These are phyloP conservation scores for Setipinna tenuifilis DNA, from an alignment of 2,797 vertebrate species.

Conservation along the genomic window DNA sequence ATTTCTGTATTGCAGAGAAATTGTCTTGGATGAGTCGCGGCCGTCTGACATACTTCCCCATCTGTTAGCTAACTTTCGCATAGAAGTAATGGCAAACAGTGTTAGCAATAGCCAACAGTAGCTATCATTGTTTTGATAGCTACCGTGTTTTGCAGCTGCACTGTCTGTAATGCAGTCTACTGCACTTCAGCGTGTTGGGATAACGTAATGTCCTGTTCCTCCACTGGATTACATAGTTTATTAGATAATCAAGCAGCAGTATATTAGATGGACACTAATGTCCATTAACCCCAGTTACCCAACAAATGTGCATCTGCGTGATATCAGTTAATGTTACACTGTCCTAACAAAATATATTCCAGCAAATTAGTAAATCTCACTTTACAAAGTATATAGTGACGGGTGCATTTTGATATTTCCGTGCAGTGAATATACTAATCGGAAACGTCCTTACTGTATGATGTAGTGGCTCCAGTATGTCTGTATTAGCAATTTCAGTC, in stretches of 20 bases:
- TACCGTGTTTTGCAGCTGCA: neutral
- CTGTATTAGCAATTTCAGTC: neutral
- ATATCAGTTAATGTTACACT: neutral
- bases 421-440: neutral
- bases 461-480: too few species aligned
- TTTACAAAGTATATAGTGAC: too few species aligned
- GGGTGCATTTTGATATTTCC: neutral
- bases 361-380: neutral
- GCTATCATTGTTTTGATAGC: neutral
- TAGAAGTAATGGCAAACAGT: neutral
- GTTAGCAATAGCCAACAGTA: conserved; percentile 1
- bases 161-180: too few species aligned
- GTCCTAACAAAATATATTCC: neutral
- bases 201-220: neutral
- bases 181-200: neutral
- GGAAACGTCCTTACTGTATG: neutral
- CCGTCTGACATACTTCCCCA: neutral
- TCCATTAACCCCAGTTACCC: neutral
- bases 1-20: neutral
- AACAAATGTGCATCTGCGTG: neutral
- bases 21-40: neutral
- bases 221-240: neutral
- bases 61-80: conserved; percentile 3
- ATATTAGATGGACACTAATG: neutral
- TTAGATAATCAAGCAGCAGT: too few species aligned